Evolutionary conservation across 2,888 invertebrate species (phyloP), one percentile per base, ranked within the genome.

Genomic region (Buathra laborator): DNA sequence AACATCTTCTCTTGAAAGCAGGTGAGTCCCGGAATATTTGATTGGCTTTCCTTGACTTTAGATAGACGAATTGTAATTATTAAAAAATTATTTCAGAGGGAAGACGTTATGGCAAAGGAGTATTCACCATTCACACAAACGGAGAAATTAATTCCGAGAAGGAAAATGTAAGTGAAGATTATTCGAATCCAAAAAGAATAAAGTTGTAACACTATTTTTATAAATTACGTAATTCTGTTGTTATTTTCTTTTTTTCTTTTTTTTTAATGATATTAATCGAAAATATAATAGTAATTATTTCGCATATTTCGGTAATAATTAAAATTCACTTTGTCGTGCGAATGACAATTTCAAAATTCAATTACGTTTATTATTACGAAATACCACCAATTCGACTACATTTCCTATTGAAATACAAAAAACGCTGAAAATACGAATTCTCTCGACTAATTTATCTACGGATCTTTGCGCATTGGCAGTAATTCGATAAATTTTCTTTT

Each of bases 1-100:
- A 96, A 46, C 94, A 94, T 90, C 94, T 97, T 0, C 95, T 96
- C 86, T 90, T 96, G 5, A 96, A 95, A 94, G 96, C 97, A 85
- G 95, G 97, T 95, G 94, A 94, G 91, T 94, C 62, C 5, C 24
- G 14, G n/a, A 53, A 43, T 62, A n/a, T 12, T 12, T 53, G 5
- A 32, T 37, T 70, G 37, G 24, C 44, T 72, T 48, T 24, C 3
- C 64, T 46, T 56, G 62, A 7, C 59, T 62, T 77, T 70, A 5
- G 19, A 68, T 48, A 53, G 5, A 10, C 68, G 19, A 19, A 70
- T 67, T 71, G 74, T 43, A 37, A 72, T 53, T 76, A 12, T 53
- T 72, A 6, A 12, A 66, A 19, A 53, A 77, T 6, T 78, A 64
- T 90, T 90, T 51, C 75, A 93, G 93, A 92, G 87, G 91, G 92